These are phyloP conservation scores for Salvator merianae DNA, from an alignment of 2,113 vertebrate genomes.

Conservation along the genomic window DNA sequence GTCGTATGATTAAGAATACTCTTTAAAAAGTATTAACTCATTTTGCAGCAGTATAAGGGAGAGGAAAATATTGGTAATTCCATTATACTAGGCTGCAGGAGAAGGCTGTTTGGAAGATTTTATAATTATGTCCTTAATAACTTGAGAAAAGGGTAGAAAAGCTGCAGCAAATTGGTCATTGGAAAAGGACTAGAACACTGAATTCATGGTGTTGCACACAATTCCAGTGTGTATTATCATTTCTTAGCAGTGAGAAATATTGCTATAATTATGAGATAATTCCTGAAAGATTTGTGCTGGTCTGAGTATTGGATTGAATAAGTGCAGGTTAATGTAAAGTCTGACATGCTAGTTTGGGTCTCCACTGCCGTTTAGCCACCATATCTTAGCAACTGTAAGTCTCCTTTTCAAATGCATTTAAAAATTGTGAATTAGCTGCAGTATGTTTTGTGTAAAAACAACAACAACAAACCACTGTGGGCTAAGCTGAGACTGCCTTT, in stretches of 20 bases:
- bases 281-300: not conserved
- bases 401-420: not conserved
- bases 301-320: not conserved
- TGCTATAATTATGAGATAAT: not conserved
- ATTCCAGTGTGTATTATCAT: not conserved
- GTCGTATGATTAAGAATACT: slow-evolving; percentile 19
- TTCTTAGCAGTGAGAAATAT: slow-evolving; percentile 15
- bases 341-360: not conserved
- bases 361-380: not conserved
- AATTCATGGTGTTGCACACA: not conserved
- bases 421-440: not conserved
- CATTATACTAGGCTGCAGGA: slow-evolving; percentile 13
- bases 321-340: not conserved
- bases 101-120: slow-evolving; percentile 36
- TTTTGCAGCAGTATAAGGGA: not conserved
- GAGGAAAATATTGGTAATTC: not conserved
- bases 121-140: not conserved
- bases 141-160: not conserved
- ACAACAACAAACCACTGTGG: not conserved
- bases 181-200: not conserved
- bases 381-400: not conserved
- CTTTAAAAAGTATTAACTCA: slow-evolving; percentile 32
- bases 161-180: not conserved
- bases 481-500: not conserved
- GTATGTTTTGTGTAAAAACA: not conserved